Evolutionary conservation across 2,113 vertebrate species (phyloP), one percentile per base, ranked within the genome.

Genomic region (Nymphicus hollandicus): DNA sequence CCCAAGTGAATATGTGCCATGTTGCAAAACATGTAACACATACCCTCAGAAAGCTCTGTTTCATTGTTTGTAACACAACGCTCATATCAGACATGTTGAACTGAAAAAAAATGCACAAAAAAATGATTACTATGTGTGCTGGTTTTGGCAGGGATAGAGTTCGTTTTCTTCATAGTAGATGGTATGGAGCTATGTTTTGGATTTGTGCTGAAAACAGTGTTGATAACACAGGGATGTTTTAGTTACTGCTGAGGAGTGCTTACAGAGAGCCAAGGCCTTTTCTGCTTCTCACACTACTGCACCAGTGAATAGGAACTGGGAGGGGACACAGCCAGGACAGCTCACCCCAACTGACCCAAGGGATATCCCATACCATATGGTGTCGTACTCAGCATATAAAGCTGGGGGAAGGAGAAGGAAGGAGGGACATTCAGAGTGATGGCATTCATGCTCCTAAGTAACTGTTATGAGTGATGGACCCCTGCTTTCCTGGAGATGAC

Each of bases 381-480:
- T 1, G 11, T 68, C 19, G 20, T 28, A 17, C 23, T 74, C 20
- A 63, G 9, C 20, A 20, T 46, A 22, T 41, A 29, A 28, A 49
- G 11, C 17, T 17, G 20, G 12, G 5, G 7, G 15, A 52, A 69
- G 28, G 37, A 63, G 55, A 43, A 49, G 6, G 50, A 93, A 61
- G 17, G 27, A 14, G 5, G 17, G 14, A 49, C 4, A 10, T 37
- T 81, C 6, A 6, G 8, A 50, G 17, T 4, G 10, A 35, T 46
- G 19, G 2, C 2, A 1, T 25, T 64, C 63, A 25, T 56, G 41
- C 63, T 46, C 37, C 37, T 33, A 39, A 56, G 24, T 68, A 37
- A 44, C 17, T 7, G 2, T 46, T 41, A 37, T 1, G 4, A 0
- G 0, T 50, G 78, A 46, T 22, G 20, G 24, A 83, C 4, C 11